phyloP scores from a whole-genome alignment of 2,888 invertebrate genomes.

The Sericinus montela region DNA sequence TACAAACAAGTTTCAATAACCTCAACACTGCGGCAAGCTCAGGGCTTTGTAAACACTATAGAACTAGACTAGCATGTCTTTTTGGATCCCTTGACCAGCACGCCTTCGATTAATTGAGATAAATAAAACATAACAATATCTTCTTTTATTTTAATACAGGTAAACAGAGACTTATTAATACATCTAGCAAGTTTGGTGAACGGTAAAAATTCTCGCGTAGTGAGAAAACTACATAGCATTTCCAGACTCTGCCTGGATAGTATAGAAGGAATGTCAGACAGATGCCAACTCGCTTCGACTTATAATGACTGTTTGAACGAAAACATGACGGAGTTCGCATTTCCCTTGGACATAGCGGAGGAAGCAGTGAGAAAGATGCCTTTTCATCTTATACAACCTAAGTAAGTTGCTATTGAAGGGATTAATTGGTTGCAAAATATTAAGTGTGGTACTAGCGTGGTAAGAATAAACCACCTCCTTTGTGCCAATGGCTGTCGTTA shows the following conservation, averaged over 20 bases:
- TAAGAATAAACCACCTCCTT: too few relatives aligned
- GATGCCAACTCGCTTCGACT: constrained; percentile 65
- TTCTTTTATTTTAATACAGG: constrained; percentile 35
- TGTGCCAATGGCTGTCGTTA: too few relatives aligned
- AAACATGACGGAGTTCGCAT: constrained; percentile 69
- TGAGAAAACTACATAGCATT: constrained; percentile 60
- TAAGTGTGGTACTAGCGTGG: too few relatives aligned
- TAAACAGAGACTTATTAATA: constrained; percentile 62
- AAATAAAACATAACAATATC: too few relatives aligned
- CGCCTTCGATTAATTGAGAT: too few relatives aligned
- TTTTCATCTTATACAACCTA: constrained; percentile 67
- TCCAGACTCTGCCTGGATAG: constrained; percentile 64
- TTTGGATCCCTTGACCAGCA: too few relatives aligned
- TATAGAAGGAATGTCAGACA: constrained; percentile 64
- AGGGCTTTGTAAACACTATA: too few relatives aligned
- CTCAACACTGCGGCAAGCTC: too few relatives aligned
- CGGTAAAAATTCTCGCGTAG: constrained; percentile 66
- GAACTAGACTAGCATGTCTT: too few relatives aligned
- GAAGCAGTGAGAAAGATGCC: constrained; percentile 71
- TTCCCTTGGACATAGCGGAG: constrained; percentile 66
- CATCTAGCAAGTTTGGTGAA: constrained; percentile 65
- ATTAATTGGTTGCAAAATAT: too few relatives aligned
- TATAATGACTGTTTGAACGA: constrained; percentile 71
- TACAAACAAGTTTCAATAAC: too few relatives aligned
- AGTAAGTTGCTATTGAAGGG: constrained; percentile 40